phyloP scores from a whole-genome alignment of 2,888 invertebrate genomes.

The Euplexia lucipara region DNA sequence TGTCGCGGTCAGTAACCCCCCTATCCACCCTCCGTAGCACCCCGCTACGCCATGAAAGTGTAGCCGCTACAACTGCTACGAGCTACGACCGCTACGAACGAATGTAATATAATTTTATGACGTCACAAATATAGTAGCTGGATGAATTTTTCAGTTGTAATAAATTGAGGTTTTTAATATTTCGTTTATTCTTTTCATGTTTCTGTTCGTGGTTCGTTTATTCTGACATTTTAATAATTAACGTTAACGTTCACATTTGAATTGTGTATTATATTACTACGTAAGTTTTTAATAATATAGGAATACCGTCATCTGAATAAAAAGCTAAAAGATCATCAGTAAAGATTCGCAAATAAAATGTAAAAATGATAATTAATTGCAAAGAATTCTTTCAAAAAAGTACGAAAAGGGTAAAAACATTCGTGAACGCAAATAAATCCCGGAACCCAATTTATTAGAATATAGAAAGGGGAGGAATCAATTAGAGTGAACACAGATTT shows the following conservation, averaged over 20 bases:
- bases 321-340: not conserved
- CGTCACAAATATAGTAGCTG: slow-evolving; percentile 64
- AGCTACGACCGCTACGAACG: slow-evolving; percentile 63
- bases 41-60: slow-evolving; percentile 67
- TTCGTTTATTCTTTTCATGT: slow-evolving; percentile 30
- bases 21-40: slow-evolving; percentile 68
- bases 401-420: slow-evolving; percentile 46
- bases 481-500: slow-evolving; percentile 83
- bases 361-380: slow-evolving; percentile 43
- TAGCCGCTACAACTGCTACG: slow-evolving; percentile 71
- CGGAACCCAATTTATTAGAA: slow-evolving; percentile 74
- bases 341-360: slow-evolving; percentile 36
- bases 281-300: too few species aligned
- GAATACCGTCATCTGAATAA: too few species aligned
- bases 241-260: not conserved
- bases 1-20: slow-evolving; percentile 87
- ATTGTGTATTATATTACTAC: too few species aligned
- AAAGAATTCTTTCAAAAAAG: slow-evolving; percentile 30
- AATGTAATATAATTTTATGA: slow-evolving; percentile 67
- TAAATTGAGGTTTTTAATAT: slow-evolving; percentile 52
- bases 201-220: not conserved
- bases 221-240: not conserved
- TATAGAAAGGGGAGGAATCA: slow-evolving; percentile 79
- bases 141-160: slow-evolving; percentile 63
- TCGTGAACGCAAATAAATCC: slow-evolving; percentile 61